A percentile compares a stretch with the other conserved stretches of the same genome.
These are phyloP conservation scores for Leptobrachium leishanense DNA, from an alignment of 2,113 vertebrate genomes.

Conservation along the genomic window DNA sequence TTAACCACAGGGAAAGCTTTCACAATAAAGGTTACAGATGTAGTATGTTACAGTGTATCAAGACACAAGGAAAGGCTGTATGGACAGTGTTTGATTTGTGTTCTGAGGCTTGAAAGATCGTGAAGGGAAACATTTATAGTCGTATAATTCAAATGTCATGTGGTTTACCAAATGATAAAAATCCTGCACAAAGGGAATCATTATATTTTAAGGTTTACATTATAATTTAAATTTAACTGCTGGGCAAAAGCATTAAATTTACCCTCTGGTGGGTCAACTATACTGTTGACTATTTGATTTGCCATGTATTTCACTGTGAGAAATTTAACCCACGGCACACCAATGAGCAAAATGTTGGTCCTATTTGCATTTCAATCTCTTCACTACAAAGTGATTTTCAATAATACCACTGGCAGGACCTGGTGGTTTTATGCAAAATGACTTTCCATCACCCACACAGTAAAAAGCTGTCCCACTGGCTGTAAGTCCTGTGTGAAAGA, in stretches of 20 bases:
- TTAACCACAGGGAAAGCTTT: neutral
- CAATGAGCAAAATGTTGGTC: no score
- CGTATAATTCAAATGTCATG: constrained; percentile 30
- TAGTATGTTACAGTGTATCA: neutral
- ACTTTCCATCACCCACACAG: no score
- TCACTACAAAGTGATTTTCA: no score
- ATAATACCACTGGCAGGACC: no score
- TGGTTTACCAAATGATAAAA: constrained; percentile 43
- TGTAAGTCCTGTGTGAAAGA: no score
- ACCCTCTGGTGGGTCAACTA: no score
- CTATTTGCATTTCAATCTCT: no score
- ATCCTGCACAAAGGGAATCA: constrained; percentile 29
- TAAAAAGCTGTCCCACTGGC: no score
- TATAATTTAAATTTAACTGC: neutral
- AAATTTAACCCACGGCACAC: no score
- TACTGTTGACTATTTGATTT: no score
- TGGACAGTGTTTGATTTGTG: constrained; percentile 17
- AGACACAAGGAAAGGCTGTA: constrained; percentile 11
- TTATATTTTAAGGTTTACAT: constrained; percentile 24
- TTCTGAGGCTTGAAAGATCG: constrained; percentile 7
- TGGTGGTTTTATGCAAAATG: no score
- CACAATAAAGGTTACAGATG: neutral
- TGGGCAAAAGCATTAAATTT: constrained; percentile 19
- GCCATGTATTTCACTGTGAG: no score
- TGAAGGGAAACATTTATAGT: neutral